Evolutionary conservation across 2,888 invertebrate species (phyloP), one percentile per base, ranked within the genome.

Genomic region (Amphipoea lucens): DNA sequence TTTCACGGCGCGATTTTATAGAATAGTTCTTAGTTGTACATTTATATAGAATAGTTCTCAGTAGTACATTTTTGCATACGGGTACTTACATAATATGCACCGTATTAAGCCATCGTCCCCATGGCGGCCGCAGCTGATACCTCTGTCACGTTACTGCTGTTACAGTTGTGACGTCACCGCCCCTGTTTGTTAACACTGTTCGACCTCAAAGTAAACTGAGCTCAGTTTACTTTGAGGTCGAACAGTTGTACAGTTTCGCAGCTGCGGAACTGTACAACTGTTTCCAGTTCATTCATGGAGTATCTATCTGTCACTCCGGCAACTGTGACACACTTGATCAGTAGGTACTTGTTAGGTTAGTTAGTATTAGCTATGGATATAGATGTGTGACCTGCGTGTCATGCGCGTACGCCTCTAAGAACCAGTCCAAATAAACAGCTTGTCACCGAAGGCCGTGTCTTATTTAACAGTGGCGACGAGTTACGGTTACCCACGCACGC

Each of bases 241-340:
- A n/a, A n/a, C n/a, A n/a, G n/a, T n/a, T n/a, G n/a, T n/a, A n/a
- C n/a, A n/a, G n/a, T n/a, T n/a, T n/a, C n/a, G n/a, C n/a, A n/a
- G n/a, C 45, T 48, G 67, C 20, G 4, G 40, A 67, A 51, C 42
- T 51, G 23, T 23, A 40, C 11, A 57, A 57, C 51, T 45, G 51
- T n/a, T 62, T 74, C 40, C 11, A 91, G 91, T 29, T 42, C n/a
- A 72, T 7, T 14, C 42, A 9, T 29, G 20, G 20, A 54, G 92
- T 92, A 92, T 92, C 92, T 92, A 92, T 92, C 93, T 36, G 45
- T 40, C 74, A 76, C 42, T 73, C 36, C 7, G 9, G 23, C 14
- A 54, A 79, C n/a, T 72, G 51, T 62, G 14, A 70, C 57, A 29
- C 60, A 45, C 51, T 63, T 51, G 42, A 62, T 2, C 54, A 20